Percentiles rank a stretch among this genome's conserved stretches.
Evolutionary conservation across 2,888 invertebrate genomes (phyloP).

Genomic region (Blera fallax): DNA sequence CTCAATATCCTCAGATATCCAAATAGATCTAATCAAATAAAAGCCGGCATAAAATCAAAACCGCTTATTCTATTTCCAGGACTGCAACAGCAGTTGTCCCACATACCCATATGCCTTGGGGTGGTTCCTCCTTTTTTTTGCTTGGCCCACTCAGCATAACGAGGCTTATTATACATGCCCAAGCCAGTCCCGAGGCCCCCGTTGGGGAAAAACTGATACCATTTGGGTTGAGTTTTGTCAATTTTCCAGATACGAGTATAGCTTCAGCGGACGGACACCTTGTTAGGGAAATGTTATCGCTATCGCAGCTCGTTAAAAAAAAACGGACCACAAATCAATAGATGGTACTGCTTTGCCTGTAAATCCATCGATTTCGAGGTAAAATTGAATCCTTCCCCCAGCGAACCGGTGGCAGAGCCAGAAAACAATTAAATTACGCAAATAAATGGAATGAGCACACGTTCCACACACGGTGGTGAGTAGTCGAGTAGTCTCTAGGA

Average conservation of each 20-base stretch:
- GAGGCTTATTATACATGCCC: neutral
- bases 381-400: constrained; percentile 2
- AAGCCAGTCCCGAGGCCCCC: neutral
- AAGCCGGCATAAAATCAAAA: constrained; percentile 18
- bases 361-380: neutral
- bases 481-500: neutral
- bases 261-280: neutral
- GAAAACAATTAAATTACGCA: constrained; percentile 48
- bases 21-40: constrained; percentile 24
- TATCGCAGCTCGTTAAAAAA: neutral
- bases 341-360: constrained; percentile 3
- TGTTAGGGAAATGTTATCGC: neutral
- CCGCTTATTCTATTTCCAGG: neutral
- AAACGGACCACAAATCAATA: constrained; percentile 14
- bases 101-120: neutral
- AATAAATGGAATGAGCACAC: constrained; percentile 30
- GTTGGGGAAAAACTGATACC: neutral
- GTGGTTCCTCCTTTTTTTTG: neutral
- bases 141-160: neutral
- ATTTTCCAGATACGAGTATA: neutral
- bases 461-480: neutral
- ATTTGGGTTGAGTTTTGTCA: neutral
- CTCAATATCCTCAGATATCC: neutral
- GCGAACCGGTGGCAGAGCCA: neutral
- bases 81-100: neutral